Evolutionary conservation across 2,888 invertebrate species (phyloP).

Genomic region (Horisme vitalbata): DNA sequence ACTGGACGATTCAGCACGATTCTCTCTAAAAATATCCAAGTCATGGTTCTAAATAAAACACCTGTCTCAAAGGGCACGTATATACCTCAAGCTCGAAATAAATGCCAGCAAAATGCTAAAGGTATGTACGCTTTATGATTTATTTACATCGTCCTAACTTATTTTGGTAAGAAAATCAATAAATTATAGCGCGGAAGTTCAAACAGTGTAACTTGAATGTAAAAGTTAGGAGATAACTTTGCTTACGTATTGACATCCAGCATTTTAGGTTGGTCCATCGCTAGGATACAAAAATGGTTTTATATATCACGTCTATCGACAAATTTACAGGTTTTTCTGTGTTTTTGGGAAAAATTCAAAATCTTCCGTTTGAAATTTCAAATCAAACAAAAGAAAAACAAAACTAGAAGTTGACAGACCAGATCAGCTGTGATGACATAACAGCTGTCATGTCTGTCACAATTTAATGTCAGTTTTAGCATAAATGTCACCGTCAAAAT

Average conservation of each 20-base stretch:
- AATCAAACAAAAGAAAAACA: conserved; percentile 44
- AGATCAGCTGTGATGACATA: too few relatives aligned
- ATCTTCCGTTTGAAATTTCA: conserved; percentile 39
- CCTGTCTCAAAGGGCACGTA: conserved; percentile 28
- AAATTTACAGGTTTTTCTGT: neutral
- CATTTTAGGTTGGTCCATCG: conserved; percentile 52
- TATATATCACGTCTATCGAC: neutral
- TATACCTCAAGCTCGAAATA: conserved; percentile 31
- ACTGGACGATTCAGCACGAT: conserved; percentile 48
- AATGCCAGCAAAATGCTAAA: conserved; percentile 53
- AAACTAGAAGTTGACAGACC: too few relatives aligned
- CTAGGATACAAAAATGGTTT: conserved; percentile 4
- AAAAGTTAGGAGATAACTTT: conserved; percentile 26
- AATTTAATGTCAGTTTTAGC: too few relatives aligned
- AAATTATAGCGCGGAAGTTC: conserved; percentile 77
- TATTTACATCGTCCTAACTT: conserved; percentile 78
- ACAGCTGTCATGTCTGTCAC: too few relatives aligned
- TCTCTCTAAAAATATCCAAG: conserved; percentile 45
- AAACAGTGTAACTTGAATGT: conserved; percentile 43
- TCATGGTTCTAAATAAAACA: conserved; percentile 28
- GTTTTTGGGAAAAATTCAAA: conserved; percentile 24
- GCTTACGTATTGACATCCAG: conserved; percentile 55
- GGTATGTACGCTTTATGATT: conserved; percentile 66
- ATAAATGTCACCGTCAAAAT: too few relatives aligned
- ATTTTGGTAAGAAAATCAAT: conserved; percentile 81